phyloP scores from a whole-genome alignment of 2,113 vertebrate species.

The Erinaceus europaeus region DNA sequence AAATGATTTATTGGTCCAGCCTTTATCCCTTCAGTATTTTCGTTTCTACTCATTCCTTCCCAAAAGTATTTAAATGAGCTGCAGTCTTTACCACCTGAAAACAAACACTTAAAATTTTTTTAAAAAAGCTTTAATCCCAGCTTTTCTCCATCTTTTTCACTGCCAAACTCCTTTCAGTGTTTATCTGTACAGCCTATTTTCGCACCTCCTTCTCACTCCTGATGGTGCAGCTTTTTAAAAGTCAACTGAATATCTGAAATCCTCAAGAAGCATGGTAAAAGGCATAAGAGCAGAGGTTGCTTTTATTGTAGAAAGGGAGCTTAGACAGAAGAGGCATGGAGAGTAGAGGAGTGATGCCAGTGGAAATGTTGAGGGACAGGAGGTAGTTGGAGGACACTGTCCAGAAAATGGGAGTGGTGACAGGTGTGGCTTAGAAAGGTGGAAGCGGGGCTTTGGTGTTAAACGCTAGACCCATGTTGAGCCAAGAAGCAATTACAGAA shows the following conservation, averaged over 20 bases:
- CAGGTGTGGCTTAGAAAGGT: too few relatives aligned
- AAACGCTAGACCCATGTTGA: too few relatives aligned
- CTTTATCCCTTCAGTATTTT: background rate
- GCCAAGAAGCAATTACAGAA: too few relatives aligned
- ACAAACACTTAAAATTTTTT: background rate
- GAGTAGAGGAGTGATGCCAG: too few relatives aligned
- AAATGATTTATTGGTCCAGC: background rate
- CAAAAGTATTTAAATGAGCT: background rate
- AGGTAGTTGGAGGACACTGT: too few relatives aligned
- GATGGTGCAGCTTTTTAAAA: background rate
- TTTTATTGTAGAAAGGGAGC: background rate
- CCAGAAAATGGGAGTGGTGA: too few relatives aligned
- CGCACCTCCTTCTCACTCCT: background rate
- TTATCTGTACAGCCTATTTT: background rate
- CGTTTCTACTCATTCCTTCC: background rate
- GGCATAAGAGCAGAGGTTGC: background rate
- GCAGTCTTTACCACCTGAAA: background rate
- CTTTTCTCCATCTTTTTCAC: background rate
- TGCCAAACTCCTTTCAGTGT: background rate
- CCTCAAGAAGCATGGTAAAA: background rate
- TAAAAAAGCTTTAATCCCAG: background rate
- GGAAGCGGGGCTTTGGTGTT: too few relatives aligned
- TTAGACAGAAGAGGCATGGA: too few relatives aligned
- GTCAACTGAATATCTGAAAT: background rate
- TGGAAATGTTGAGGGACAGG: background rate